These are phyloP conservation scores for Indri indri DNA, from an alignment of 2,113 vertebrate species.

Conservation along the genomic window DNA sequence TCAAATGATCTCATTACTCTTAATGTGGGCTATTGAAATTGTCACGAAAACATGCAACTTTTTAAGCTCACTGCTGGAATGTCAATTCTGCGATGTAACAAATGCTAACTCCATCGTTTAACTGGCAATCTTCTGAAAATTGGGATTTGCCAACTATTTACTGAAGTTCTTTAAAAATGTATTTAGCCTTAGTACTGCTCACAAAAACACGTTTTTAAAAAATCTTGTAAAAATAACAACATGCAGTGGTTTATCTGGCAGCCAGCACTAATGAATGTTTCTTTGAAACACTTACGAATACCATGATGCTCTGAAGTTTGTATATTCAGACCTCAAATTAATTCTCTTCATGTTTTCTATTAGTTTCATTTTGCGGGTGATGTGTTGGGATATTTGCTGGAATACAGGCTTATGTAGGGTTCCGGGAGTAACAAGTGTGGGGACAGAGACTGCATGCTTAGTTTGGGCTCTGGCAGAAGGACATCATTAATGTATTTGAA, in stretches of 20 bases:
- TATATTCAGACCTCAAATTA: not conserved
- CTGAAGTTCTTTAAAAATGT: not conserved
- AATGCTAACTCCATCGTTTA: not conserved
- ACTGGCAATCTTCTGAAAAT: not conserved
- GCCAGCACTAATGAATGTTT: not conserved
- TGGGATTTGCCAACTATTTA: not conserved
- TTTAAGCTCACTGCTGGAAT: not conserved
- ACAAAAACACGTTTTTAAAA: not conserved
- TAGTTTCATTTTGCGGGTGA: not conserved
- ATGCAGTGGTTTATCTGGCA: not conserved
- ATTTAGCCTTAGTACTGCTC: not conserved
- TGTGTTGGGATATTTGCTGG: not conserved
- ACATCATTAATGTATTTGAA: not conserved
- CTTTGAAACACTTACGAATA: not conserved
- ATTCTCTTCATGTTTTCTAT: not conserved
- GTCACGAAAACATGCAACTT: not conserved
- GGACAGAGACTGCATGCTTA: not conserved
- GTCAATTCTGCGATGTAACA: not conserved
- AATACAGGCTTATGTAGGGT: not conserved
- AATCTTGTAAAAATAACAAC: not conserved
- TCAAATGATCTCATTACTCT: not conserved
- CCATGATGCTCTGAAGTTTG: not conserved
- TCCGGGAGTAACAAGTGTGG: not conserved
- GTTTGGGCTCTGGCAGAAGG: not conserved
- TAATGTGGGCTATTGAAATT: not conserved